These are phyloP conservation scores for Crenuchus spilurus DNA, from an alignment of 2,797 vertebrate genomes.

Conservation along the genomic window DNA sequence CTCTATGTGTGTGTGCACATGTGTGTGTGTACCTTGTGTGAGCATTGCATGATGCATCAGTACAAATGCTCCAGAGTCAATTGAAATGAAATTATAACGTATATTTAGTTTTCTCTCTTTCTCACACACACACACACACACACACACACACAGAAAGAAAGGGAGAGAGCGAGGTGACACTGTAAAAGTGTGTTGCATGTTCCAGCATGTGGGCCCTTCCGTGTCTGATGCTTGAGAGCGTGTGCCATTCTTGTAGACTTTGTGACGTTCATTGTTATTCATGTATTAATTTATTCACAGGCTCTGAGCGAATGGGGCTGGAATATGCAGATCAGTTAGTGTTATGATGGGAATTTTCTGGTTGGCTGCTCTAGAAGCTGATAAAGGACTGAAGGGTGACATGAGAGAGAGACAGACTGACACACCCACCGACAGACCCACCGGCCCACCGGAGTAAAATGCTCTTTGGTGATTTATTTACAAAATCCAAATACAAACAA, in stretches of 20 bases:
- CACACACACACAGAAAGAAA: no score
- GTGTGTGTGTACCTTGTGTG: no score
- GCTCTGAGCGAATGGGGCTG: constrained; percentile 71
- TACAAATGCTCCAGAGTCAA: no score
- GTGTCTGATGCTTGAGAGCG: background rate
- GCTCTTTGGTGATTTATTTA: background rate
- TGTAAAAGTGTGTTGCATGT: background rate
- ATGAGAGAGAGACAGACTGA: background rate
- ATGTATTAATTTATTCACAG: constrained; percentile 82
- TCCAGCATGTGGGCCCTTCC: background rate
- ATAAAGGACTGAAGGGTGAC: constrained; percentile 71
- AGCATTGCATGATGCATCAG: no score
- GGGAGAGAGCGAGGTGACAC: no score
- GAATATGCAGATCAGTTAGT: constrained; percentile 81
- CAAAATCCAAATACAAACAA: no score
- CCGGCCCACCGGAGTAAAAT: no score
- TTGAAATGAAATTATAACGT: no score
- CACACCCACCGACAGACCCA: no score
- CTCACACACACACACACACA: no score
- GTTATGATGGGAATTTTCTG: constrained; percentile 79
- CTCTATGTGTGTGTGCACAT: no score
- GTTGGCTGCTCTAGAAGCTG: constrained; percentile 76
- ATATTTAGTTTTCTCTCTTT: no score
- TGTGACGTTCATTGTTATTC: constrained; percentile 80
- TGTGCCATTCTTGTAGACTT: constrained; percentile 12